Conservation (phyloP, 2,888 invertebrate species). For the Ophion obscuratus region DNA sequence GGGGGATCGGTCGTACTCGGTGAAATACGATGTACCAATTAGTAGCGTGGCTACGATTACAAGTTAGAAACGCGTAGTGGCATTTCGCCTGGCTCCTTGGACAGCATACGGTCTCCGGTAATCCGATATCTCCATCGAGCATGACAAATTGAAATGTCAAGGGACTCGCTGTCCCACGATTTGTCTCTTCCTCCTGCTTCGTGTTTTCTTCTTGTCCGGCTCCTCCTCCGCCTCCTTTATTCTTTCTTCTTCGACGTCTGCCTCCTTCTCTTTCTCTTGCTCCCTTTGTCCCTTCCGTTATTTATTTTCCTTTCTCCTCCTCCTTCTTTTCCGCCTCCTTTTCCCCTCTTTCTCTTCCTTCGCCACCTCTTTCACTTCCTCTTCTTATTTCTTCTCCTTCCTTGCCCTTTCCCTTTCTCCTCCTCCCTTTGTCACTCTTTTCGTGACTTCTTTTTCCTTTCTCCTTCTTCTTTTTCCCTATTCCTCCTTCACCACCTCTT, state of each 20-base stretch:
- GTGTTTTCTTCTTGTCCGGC: not conserved
- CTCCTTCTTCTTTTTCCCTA: too few relatives aligned
- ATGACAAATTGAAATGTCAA: constrained; percentile 60
- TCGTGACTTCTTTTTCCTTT: too few relatives aligned
- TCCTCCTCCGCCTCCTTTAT: not conserved
- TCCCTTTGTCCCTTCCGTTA: too few relatives aligned
- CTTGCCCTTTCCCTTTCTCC: too few relatives aligned
- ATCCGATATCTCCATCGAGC: constrained; percentile 51
- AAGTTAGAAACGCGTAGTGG: constrained; percentile 39
- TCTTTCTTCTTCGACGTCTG: too few relatives aligned
- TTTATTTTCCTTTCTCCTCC: too few relatives aligned
- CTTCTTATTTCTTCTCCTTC: too few relatives aligned
- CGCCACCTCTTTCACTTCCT: too few relatives aligned
- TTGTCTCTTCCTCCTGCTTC: not conserved
- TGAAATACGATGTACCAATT: constrained; percentile 50
- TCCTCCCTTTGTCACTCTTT: too few relatives aligned
- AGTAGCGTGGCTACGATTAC: constrained; percentile 37
- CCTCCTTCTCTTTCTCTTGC: too few relatives aligned
- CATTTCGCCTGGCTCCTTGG: constrained; percentile 13
- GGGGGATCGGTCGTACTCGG: constrained; percentile 6
- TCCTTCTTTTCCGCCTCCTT: not conserved
- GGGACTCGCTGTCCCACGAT: constrained; percentile 6
- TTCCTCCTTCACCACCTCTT: too few relatives aligned
- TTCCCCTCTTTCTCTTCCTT: too few relatives aligned
- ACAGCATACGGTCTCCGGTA: constrained; percentile 1